Conservation (phyloP, 2,888 invertebrate species). For the Mythimna impura region DNA sequence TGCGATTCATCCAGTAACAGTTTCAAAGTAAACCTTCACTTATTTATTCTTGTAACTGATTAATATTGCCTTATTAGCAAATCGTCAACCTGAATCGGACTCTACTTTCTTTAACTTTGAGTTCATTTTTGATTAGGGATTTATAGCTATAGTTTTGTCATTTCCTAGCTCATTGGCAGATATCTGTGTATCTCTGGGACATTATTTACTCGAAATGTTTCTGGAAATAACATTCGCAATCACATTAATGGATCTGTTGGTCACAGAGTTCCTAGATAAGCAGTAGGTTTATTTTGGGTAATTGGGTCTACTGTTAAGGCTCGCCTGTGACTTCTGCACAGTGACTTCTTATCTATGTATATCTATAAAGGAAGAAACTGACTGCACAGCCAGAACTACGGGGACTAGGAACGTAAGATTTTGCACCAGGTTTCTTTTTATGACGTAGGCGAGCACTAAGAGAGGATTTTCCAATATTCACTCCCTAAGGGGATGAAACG, state of each 20-base stretch:
- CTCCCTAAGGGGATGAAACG: too few species aligned
- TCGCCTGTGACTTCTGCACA: conserved; percentile 10
- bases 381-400: too few species aligned
- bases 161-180: conserved; percentile 40
- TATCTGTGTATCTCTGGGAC: conserved; percentile 50
- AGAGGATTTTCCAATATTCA: too few species aligned
- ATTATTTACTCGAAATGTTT: conserved; percentile 57
- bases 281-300: conserved; percentile 8
- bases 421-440: too few species aligned
- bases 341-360: too few species aligned
- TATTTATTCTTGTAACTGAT: conserved; percentile 42
- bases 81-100: conserved; percentile 6
- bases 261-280: conserved; percentile 17
- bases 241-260: conserved; percentile 56
- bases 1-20: conserved; percentile 11
- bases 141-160: conserved; percentile 37
- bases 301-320: conserved; percentile 8
- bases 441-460: too few species aligned
- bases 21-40: conserved; percentile 37
- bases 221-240: conserved; percentile 54
- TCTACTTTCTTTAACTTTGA: not conserved
- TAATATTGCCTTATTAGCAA: conserved; percentile 39
- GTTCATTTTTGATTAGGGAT: conserved; percentile 34
- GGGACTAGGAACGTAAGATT: too few species aligned
- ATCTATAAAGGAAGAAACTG: too few species aligned